These are phyloP conservation scores for Nysson spinosus DNA, from an alignment of 2,888 invertebrate species.

Conservation along the genomic window DNA sequence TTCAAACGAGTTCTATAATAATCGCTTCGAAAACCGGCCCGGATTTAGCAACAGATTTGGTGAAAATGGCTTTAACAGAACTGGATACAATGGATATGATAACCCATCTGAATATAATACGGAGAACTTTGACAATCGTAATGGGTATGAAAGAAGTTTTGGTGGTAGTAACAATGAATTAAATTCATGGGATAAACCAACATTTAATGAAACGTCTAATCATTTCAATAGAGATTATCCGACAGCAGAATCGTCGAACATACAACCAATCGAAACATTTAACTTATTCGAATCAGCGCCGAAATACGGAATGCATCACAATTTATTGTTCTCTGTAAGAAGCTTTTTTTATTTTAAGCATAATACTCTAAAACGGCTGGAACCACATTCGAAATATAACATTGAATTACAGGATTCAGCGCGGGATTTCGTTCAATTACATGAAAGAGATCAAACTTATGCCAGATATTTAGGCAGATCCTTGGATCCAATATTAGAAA, in stretches of 20 bases:
- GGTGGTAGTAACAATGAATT: conserved; percentile 40
- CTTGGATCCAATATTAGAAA: conserved; percentile 84
- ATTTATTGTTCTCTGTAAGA: conserved; percentile 88
- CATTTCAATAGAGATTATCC: conserved; percentile 33
- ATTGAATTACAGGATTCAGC: conserved; percentile 84
- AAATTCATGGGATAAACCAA: conserved; percentile 37
- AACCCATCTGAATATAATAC: conserved; percentile 50
- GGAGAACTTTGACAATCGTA: conserved; percentile 45
- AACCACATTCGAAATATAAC: too few relatives aligned
- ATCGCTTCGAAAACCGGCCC: conserved; percentile 57
- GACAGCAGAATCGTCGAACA: conserved; percentile 63
- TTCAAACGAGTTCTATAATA: conserved; percentile 51
- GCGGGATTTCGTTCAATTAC: conserved; percentile 82
- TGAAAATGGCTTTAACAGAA: conserved; percentile 56
- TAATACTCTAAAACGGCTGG: too few relatives aligned
- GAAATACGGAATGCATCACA: conserved; percentile 83
- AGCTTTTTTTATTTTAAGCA: background rate
- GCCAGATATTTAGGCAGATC: conserved; percentile 85
- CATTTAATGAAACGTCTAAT: conserved; percentile 38
- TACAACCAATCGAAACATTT: conserved; percentile 82
- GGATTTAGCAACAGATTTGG: conserved; percentile 50
- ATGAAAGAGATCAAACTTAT: conserved; percentile 88
- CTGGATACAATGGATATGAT: conserved; percentile 55
- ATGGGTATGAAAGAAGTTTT: conserved; percentile 49
- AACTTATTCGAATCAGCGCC: conserved; percentile 86